These are phyloP conservation scores for Helarctos malayanus DNA, from an alignment of 2,797 vertebrate species.

Conservation along the genomic window DNA sequence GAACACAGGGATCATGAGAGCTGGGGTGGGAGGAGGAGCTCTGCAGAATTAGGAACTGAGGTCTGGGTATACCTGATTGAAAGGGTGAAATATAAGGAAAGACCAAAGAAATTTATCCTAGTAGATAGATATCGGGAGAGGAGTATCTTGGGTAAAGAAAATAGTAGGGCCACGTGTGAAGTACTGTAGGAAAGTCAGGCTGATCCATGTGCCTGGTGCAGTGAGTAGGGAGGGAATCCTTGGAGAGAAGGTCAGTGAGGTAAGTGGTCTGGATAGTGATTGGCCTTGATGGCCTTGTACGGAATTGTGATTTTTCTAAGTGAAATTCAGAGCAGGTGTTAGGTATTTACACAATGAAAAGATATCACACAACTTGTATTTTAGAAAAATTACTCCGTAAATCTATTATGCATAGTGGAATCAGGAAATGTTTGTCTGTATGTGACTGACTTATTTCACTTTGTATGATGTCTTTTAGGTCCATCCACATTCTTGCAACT, in stretches of 20 bases:
- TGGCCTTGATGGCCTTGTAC: fast-evolving
- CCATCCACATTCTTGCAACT: neutral
- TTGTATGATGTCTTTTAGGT: neutral
- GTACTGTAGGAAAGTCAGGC: neutral
- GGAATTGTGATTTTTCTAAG: neutral
- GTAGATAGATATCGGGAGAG: neutral
- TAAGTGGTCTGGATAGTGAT: neutral
- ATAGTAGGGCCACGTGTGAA: neutral
- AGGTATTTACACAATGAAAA: neutral
- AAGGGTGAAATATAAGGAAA: neutral
- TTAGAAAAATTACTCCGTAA: neutral
- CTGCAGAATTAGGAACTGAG: neutral
- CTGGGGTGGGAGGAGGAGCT: neutral
- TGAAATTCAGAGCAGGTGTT: neutral
- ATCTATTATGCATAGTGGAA: neutral
- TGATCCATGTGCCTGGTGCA: neutral
- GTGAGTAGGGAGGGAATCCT: neutral
- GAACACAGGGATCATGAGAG: neutral
- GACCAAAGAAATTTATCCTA: neutral
- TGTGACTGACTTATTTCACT: neutral
- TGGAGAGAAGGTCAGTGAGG: neutral
- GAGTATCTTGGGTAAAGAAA: neutral
- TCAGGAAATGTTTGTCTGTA: neutral
- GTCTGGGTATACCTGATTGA: neutral
- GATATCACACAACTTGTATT: neutral